Evolutionary conservation across 2,888 invertebrate species (phyloP).

Genomic region (Arctia plantaginis): DNA sequence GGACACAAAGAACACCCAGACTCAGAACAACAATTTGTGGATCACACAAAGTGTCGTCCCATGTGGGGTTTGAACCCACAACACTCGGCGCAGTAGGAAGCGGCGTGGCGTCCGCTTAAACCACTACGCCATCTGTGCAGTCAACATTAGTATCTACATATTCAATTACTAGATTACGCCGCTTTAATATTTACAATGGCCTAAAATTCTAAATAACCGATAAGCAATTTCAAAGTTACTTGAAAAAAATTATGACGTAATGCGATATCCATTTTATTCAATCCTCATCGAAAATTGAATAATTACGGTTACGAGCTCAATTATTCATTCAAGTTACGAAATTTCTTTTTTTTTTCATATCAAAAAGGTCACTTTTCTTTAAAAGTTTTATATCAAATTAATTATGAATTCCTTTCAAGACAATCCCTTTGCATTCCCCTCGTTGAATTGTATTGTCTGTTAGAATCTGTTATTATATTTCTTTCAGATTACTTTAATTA

Average conservation of each 20-base stretch:
- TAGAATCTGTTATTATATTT: neutral
- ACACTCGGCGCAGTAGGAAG: too few species aligned
- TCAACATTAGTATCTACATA: neutral
- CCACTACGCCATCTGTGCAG: too few species aligned
- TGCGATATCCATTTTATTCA: neutral
- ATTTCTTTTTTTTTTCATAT: slow-evolving; percentile 25
- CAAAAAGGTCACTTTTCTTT: slow-evolving; percentile 24
- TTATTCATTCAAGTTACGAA: slow-evolving; percentile 30
- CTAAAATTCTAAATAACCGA: too few species aligned
- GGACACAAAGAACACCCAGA: too few species aligned
- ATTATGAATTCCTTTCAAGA: slow-evolving; percentile 25
- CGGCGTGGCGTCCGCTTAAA: too few species aligned
- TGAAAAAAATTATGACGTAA: neutral
- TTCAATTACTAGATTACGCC: neutral
- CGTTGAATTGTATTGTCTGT: neutral
- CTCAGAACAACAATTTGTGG: too few species aligned
- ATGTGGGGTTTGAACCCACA: too few species aligned
- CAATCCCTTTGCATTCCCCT: slow-evolving; percentile 12
- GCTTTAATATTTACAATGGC: neutral
- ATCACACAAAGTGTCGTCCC: too few species aligned
- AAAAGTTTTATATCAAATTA: slow-evolving; percentile 33
- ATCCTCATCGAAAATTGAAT: slow-evolving; percentile 23
- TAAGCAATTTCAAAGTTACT: neutral
- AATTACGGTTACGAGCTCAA: slow-evolving; percentile 31
- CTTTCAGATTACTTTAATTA: slow-evolving; percentile 1